Evolutionary conservation across 2,888 invertebrate genomes (phyloP).

Genomic region (Gibbula magus): DNA sequence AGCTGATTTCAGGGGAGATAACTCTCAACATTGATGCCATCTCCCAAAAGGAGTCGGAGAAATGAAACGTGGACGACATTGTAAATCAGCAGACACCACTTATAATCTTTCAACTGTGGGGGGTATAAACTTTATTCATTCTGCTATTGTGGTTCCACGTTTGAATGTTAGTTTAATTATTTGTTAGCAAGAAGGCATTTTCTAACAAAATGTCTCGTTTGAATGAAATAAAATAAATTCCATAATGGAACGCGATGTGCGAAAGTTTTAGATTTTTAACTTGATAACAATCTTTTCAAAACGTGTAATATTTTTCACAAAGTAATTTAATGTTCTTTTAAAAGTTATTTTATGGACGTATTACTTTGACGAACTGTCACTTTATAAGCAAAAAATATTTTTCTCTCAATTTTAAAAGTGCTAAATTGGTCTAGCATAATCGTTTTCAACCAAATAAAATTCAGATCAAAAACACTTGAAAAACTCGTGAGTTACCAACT

Average conservation of each 20-base stretch:
- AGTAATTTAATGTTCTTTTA: no score
- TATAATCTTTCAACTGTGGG: slow-evolving; percentile 19
- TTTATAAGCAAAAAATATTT: no score
- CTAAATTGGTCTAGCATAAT: no score
- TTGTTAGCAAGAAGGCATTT: background rate
- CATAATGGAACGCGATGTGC: background rate
- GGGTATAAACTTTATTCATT: background rate
- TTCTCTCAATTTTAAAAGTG: no score
- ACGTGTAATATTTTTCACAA: no score
- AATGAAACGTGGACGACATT: slow-evolving; percentile 18
- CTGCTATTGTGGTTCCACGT: background rate
- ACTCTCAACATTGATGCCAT: slow-evolving; percentile 17
- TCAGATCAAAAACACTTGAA: no score
- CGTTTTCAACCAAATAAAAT: no score
- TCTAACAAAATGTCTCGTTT: background rate
- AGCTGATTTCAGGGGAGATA: slow-evolving; percentile 19
- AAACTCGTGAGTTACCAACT: no score
- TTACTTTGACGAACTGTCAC: no score
- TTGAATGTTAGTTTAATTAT: slow-evolving; percentile 12
- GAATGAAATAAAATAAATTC: background rate
- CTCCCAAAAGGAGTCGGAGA: slow-evolving; percentile 12
- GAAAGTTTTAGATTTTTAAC: no score
- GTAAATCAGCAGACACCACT: slow-evolving; percentile 10
- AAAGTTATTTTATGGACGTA: no score
- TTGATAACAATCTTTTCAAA: no score